Evolutionary conservation across 2,113 vertebrate species (phyloP), one percentile per base, ranked within the genome.

Genomic region (Corythoichthys haematopterus): DNA sequence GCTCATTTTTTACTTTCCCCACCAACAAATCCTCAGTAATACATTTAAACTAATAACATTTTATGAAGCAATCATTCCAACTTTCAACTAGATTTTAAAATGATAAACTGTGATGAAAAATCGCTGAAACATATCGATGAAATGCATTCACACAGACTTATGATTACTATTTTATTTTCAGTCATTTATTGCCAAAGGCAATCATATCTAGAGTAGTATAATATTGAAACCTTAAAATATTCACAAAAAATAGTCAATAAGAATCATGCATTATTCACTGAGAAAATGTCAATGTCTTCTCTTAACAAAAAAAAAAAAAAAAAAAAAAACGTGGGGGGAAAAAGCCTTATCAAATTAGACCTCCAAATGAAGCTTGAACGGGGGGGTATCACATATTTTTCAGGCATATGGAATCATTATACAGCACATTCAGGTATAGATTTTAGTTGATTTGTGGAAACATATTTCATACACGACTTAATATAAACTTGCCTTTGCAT

Each of bases 1-100:
- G 51, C 60, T 62, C 7, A 28, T 55, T 16, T 55, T 52, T 56
- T 65, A 38, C 60, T 58, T 62, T 40, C 71, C 36, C 47, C n/a
- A 60, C 63, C 63, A 80, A 82, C 78, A 80, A n/a, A 80, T 55
- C 72, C 67, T 80, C 48, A 81, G 76, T 60, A 50, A 76, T 9
- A 80, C 69, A 85, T 72, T 52, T 68, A 67, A 69, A 68, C 51
- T 76, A 62, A 0, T 57, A 56, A 55, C 66, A 55, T 63, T 51
- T 40, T 52, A 63, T 65, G 76, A 65, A 50, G 65, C 1, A 3
- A 65, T 56, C 36, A 62, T 68, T 72, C 69, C 16, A 72, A 68
- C 15, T 59, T 5, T 15, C 20, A 74, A 68, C 12, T 55, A 2
- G 11, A 64, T 3, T 60, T 66, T 15, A 64, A 1, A 71, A 66